These are phyloP conservation scores for Enteromius radiatus DNA, from an alignment of 2,797 vertebrate genomes.

Conservation along the genomic window DNA sequence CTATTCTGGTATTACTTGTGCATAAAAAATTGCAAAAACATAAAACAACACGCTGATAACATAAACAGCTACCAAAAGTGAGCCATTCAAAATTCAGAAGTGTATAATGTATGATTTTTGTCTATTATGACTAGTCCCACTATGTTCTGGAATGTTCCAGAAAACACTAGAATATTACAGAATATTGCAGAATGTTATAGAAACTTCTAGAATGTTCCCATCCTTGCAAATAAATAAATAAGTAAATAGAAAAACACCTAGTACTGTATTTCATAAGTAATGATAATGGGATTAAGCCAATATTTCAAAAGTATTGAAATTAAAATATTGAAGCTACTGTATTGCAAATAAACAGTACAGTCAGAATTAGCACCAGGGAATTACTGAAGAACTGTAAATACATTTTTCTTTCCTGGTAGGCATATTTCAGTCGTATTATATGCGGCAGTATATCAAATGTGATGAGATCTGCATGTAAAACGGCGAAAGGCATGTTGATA, in stretches of 20 bases:
- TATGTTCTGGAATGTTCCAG: not conserved
- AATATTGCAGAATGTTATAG: not conserved
- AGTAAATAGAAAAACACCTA: not conserved
- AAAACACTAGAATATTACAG: not conserved
- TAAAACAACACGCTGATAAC: not conserved
- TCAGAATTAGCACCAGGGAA: not conserved
- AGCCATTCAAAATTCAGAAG: not conserved
- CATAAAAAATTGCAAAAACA: not conserved
- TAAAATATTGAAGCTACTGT: not conserved
- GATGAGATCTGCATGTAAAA: conserved; percentile 13
- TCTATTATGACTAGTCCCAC: not conserved
- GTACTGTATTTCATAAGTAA: too few relatives aligned
- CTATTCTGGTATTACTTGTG: not conserved
- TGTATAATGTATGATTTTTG: not conserved
- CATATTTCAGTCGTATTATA: not conserved
- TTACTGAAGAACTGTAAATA: not conserved
- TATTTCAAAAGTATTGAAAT: too few relatives aligned
- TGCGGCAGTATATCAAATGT: not conserved
- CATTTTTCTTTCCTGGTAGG: not conserved
- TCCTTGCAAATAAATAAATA: not conserved
- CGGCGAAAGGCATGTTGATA: not conserved
- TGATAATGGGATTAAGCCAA: too few relatives aligned
- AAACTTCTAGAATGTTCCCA: not conserved
- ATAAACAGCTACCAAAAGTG: not conserved
- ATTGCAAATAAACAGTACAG: not conserved